phyloP scores from a whole-genome alignment of 2,797 vertebrate species.

The Strix occidentalis region DNA sequence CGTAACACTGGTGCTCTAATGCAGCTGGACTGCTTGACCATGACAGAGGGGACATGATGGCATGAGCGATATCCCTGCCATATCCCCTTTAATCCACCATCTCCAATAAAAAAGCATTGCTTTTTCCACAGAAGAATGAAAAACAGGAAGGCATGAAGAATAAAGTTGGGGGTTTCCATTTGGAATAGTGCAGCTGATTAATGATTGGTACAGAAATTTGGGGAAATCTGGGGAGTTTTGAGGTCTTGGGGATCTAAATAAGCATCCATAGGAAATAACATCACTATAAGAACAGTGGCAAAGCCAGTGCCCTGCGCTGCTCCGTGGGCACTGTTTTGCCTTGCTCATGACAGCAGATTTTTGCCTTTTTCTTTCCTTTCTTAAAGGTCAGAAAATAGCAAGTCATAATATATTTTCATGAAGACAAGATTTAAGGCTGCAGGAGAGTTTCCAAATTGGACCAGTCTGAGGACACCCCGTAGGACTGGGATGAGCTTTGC shows the following conservation, averaged over 20 bases:
- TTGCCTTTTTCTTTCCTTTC: background rate
- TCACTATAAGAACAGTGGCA: background rate
- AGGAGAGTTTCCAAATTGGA: background rate
- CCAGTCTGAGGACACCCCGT: fast-evolving
- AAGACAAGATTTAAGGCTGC: background rate
- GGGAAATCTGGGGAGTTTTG: background rate
- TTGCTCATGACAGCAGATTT: background rate
- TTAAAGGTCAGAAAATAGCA: background rate
- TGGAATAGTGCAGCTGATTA: background rate
- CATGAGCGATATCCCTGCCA: fast-evolving
- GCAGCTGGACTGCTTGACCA: fast-evolving
- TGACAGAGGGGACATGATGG: fast-evolving
- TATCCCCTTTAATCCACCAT: background rate
- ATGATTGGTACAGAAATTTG: background rate
- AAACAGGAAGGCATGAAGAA: background rate
- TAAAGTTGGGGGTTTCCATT: background rate
- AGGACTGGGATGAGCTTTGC: background rate
- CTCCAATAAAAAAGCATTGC: fast-evolving
- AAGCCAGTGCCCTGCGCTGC: fast-evolving
- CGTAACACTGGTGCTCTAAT: fast-evolving
- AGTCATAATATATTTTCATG: background rate
- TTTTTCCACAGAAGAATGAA: background rate
- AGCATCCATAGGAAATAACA: background rate
- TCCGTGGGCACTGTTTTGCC: too few species aligned
- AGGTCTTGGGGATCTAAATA: background rate